Conservation (phyloP, 2,888 invertebrate species). For the Trichopria drosophilae region DNA sequence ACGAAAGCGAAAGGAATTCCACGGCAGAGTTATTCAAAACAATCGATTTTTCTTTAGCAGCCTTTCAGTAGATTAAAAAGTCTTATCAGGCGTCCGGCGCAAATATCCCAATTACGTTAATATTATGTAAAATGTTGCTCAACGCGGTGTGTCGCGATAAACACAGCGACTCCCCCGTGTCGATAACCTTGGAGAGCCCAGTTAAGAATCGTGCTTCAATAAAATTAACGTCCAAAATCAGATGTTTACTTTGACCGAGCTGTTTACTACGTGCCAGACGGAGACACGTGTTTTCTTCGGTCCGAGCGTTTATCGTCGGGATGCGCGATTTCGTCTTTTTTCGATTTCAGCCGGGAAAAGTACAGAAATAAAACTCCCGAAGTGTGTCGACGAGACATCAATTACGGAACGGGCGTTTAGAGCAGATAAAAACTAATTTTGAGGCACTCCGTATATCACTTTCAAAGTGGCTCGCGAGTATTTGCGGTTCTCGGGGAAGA, state of each 20-base stretch:
- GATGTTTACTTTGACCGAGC: conserved; percentile 15
- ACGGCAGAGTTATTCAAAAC: too few relatives aligned
- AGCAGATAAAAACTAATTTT: too few relatives aligned
- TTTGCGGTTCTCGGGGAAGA: too few relatives aligned
- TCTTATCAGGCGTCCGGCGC: too few relatives aligned
- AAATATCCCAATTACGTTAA: too few relatives aligned
- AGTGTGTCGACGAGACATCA: conserved; percentile 1
- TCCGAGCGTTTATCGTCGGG: too few relatives aligned
- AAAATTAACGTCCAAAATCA: conserved; percentile 21
- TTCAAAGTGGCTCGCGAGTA: too few relatives aligned
- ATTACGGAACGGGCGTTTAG: conserved; percentile 7
- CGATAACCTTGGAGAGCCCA: conserved; percentile 33
- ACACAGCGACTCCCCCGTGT: conserved; percentile 20
- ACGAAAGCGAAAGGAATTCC: neutral
- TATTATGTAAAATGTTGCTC: conserved; percentile 34
- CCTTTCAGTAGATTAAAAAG: too few relatives aligned
- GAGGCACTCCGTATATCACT: too few relatives aligned
- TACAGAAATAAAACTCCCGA: conserved; percentile 13
- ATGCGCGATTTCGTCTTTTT: conserved; percentile 2
- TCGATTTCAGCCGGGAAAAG: conserved; percentile 9
- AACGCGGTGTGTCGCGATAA: conserved; percentile 31
- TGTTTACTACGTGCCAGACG: conserved; percentile 9
- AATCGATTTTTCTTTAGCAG: too few relatives aligned
- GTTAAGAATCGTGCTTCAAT: conserved; percentile 34
- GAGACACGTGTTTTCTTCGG: conserved; percentile 24